Percentiles rank a stretch among this genome's conserved stretches.
Conservation (phyloP, 2,888 invertebrate genomes). For the Sinodicranocentrus sp. region DNA sequence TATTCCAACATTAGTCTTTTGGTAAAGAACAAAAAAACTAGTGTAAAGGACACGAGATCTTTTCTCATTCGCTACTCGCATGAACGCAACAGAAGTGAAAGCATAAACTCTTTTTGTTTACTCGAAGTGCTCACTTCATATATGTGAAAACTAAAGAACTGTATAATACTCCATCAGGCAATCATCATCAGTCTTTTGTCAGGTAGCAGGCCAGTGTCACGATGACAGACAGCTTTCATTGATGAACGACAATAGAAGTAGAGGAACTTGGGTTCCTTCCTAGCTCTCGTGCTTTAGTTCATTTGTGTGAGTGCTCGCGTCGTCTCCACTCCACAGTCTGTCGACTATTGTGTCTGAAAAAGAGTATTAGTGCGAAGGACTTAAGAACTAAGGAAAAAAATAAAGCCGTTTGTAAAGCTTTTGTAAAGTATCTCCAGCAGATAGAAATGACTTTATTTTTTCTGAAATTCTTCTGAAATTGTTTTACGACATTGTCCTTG, state of each 20-base stretch:
- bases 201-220: slow-evolving; percentile 36
- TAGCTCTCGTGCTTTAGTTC: slow-evolving; percentile 3
- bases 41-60: slow-evolving; percentile 20
- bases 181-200: slow-evolving; percentile 46
- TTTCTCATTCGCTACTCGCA: slow-evolving; percentile 27
- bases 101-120: slow-evolving; percentile 42
- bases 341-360: too few species aligned
- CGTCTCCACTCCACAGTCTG: too few species aligned
- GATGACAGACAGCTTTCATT: slow-evolving; percentile 46
- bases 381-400: too few species aligned
- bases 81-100: slow-evolving; percentile 44
- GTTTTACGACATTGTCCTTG: too few species aligned
- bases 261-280: slow-evolving; percentile 12
- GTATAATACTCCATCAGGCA: not conserved
- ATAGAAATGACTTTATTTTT: too few species aligned
- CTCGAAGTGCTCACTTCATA: not conserved
- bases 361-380: too few species aligned
- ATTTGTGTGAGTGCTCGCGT: slow-evolving; percentile 35
- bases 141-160: too few species aligned
- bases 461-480: too few species aligned
- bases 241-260: slow-evolving; percentile 25
- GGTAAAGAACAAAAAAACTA: too few species aligned
- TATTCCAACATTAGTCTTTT: too few species aligned
- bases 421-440: too few species aligned
- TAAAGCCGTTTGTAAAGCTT: too few species aligned